Evolutionary conservation across 2,113 vertebrate genomes (phyloP).

Genomic region (Fregetta grallaria): DNA sequence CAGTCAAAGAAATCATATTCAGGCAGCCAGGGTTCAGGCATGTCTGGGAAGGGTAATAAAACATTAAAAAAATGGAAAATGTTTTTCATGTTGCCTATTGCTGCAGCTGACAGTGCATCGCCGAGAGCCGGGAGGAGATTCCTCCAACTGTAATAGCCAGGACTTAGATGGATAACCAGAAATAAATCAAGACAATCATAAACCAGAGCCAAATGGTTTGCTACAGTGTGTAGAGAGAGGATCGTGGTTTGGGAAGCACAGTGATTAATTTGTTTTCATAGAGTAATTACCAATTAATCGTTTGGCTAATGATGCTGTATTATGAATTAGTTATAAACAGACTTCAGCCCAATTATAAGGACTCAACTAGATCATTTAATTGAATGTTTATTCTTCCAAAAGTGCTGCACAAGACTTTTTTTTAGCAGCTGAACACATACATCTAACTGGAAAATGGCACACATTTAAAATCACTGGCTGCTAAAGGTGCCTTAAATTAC

Average conservation of each 20-base stretch:
- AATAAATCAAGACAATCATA: neutral
- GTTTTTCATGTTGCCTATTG: neutral
- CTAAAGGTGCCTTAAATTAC: slow-evolving; percentile 9
- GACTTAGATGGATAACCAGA: neutral
- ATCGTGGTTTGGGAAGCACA: neutral
- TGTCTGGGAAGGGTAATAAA: neutral
- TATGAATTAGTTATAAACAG: slow-evolving; percentile 46
- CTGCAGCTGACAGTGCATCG: neutral
- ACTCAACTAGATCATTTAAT: slow-evolving; percentile 25
- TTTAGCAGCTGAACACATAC: neutral
- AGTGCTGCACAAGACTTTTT: neutral
- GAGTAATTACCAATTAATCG: slow-evolving; percentile 47
- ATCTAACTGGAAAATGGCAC: neutral
- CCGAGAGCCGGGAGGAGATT: neutral
- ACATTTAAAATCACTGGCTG: neutral
- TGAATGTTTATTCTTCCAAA: slow-evolving; percentile 1
- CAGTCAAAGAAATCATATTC: neutral
- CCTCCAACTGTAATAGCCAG: neutral
- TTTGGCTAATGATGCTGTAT: slow-evolving; percentile 16
- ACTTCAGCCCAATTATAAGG: slow-evolving; percentile 9
- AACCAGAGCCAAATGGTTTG: neutral
- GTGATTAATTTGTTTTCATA: slow-evolving; percentile 50
- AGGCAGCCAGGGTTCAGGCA: neutral
- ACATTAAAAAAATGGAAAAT: neutral
- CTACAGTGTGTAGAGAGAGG: neutral